These are phyloP conservation scores for Drosophila emarginata DNA, from an alignment of 2,888 invertebrate species.

Conservation along the genomic window DNA sequence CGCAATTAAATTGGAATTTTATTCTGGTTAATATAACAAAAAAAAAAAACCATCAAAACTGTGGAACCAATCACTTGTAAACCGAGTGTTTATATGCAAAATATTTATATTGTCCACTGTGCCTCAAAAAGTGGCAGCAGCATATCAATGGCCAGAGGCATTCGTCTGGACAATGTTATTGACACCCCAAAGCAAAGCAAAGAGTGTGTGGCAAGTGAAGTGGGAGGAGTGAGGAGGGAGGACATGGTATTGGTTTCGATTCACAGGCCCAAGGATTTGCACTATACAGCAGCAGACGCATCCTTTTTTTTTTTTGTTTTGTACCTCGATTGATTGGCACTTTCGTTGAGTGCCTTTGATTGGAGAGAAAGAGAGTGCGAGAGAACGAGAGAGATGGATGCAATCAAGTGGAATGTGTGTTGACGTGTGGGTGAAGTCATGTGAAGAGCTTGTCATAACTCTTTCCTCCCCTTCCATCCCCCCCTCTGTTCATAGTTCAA, in stretches of 20 bases:
- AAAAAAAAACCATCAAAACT: slow-evolving; percentile 5
- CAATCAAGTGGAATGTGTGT: slow-evolving; percentile 55
- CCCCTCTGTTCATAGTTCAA: not conserved
- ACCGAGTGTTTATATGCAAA: no score
- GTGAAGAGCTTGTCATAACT: slow-evolving; percentile 39
- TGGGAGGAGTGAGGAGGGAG: not conserved
- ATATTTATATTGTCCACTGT: slow-evolving; percentile 19
- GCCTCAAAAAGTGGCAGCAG: slow-evolving; percentile 29
- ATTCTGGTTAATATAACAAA: slow-evolving; percentile 7
- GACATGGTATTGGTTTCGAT: slow-evolving; percentile 10
- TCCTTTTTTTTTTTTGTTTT: no score
- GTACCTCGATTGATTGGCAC: slow-evolving; percentile 69
- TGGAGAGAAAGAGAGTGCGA: slow-evolving; percentile 19
- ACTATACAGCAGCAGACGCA: slow-evolving; percentile 15
- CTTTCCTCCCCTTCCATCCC: not conserved
- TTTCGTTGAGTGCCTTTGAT: slow-evolving; percentile 65
- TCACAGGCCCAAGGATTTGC: slow-evolving; percentile 30
- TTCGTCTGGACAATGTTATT: slow-evolving; percentile 65
- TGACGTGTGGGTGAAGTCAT: slow-evolving; percentile 33
- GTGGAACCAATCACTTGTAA: slow-evolving; percentile 1
- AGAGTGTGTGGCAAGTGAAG: slow-evolving; percentile 16
- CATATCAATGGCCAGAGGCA: slow-evolving; percentile 40
- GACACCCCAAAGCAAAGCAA: slow-evolving; percentile 53
- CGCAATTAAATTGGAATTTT: slow-evolving; percentile 79
- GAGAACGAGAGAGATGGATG: slow-evolving; percentile 1